A percentile compares a stretch with the other conserved stretches of the same genome.
phyloP scores from a whole-genome alignment of 2,113 vertebrate genomes.

The Sturnira hondurensis region DNA sequence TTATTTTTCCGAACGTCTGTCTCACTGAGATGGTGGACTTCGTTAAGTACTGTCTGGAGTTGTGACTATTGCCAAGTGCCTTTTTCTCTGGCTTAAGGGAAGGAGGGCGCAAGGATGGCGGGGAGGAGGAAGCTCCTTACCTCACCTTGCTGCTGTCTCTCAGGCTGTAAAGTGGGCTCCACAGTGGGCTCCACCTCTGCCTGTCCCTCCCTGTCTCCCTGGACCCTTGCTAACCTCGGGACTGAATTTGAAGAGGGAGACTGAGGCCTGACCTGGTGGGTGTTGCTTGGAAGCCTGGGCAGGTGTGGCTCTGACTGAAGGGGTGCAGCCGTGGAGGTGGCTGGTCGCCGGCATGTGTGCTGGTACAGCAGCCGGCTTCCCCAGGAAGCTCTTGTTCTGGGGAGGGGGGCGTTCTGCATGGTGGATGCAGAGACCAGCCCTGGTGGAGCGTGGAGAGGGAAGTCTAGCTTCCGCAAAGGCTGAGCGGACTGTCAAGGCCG shows the following conservation, averaged over 20 bases:
- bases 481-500: not conserved
- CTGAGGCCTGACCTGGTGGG: not conserved
- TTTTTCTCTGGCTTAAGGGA: not conserved
- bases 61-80: not conserved
- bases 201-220: not conserved
- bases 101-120: not conserved
- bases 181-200: not conserved
- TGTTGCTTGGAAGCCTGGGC: not conserved
- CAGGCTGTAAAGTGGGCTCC: not conserved
- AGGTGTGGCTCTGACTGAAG: not conserved
- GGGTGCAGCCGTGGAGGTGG: not conserved
- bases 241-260: not conserved
- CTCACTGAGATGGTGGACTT: slow-evolving; percentile 7
- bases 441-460: not conserved
- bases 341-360: not conserved
- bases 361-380: not conserved
- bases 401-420: fast-evolving
- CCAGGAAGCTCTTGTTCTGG: not conserved
- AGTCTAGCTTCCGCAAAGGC: not conserved
- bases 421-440: not conserved
- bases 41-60: not conserved
- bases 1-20: not conserved
- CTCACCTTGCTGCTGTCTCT: not conserved
- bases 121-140: not conserved
- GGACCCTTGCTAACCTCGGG: not conserved